Percentiles rank a stretch among this genome's conserved stretches.
These are phyloP conservation scores for Daubentonia madagascariensis DNA, from an alignment of 2,113 vertebrate genomes.

Conservation along the genomic window DNA sequence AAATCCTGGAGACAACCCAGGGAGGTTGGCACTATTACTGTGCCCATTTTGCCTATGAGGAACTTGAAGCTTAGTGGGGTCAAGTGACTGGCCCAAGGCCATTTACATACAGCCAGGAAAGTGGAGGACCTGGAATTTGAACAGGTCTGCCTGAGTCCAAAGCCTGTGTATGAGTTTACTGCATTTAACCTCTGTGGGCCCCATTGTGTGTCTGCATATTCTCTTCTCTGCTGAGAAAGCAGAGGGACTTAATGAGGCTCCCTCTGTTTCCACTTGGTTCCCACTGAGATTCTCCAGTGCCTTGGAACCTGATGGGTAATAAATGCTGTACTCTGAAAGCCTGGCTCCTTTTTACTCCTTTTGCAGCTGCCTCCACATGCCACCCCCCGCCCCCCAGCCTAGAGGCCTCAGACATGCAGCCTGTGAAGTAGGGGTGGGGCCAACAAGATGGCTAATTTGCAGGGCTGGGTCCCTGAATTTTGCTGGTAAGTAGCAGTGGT, in stretches of 20 bases:
- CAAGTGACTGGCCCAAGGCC: not conserved
- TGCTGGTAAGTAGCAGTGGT: not conserved
- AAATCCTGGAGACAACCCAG: not conserved
- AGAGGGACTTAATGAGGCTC: not conserved
- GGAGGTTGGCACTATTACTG: not conserved
- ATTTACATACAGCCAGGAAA: not conserved
- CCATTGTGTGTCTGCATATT: accelerated
- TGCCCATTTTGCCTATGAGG: not conserved
- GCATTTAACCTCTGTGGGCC: not conserved
- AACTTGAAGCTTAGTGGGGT: not conserved
- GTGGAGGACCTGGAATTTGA: not conserved
- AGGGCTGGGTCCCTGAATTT: not conserved
- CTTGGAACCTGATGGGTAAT: not conserved
- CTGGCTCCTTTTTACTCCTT: not conserved
- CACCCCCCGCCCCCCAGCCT: not conserved
- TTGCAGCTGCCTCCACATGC: too few relatives aligned
- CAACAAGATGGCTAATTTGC: not conserved
- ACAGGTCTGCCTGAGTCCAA: not conserved
- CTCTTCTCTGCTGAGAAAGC: not conserved
- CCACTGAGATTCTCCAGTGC: not conserved
- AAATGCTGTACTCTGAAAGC: not conserved
- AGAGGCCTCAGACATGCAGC: not conserved
- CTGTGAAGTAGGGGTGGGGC: not conserved
- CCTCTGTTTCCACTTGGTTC: not conserved
- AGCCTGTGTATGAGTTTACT: not conserved